Evolutionary conservation across 2,888 invertebrate genomes (phyloP).

Genomic region (Drosophila robusta): DNA sequence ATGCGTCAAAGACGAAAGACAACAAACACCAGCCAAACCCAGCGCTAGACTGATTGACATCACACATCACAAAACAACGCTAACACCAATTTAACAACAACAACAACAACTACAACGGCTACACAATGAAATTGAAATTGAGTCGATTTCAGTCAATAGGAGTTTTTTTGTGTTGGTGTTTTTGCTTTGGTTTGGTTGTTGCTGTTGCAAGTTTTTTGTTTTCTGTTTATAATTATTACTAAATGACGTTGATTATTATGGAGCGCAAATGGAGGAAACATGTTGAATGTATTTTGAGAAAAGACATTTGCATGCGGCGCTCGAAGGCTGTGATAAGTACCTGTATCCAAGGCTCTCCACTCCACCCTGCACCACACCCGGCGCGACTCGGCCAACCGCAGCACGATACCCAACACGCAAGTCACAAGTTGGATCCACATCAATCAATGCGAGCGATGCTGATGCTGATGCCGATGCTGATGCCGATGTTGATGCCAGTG

Average conservation of each 20-base stretch:
- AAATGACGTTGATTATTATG: constrained; percentile 76
- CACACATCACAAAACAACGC: constrained; percentile 20
- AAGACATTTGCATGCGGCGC: constrained; percentile 82
- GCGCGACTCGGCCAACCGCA: constrained; percentile 35
- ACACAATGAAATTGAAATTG: constrained; percentile 35
- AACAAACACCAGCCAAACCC: constrained; percentile 53
- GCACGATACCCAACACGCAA: constrained; percentile 45
- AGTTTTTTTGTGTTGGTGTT: constrained; percentile 33
- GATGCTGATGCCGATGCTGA: constrained; percentile 17
- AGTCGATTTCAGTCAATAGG: constrained; percentile 47
- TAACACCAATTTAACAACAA: constrained; percentile 14
- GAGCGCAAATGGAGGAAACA: constrained; percentile 80
- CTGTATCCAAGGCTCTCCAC: constrained; percentile 73
- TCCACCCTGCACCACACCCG: constrained; percentile 6
- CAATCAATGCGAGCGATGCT: constrained; percentile 47
- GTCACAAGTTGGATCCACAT: constrained; percentile 45
- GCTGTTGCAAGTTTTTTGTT: constrained; percentile 59
- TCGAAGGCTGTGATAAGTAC: constrained; percentile 85
- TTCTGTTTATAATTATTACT: constrained; percentile 76
- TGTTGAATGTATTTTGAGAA: constrained; percentile 77
- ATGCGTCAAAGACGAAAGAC: constrained; percentile 53
- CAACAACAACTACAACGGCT: constrained; percentile 27
- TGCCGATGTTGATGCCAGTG: constrained; percentile 25
- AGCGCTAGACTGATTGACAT: constrained; percentile 78
- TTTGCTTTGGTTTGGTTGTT: constrained; percentile 41